phyloP scores from a whole-genome alignment of 1,140 invertebrate species.

The Belonocnema kinseyi region DNA sequence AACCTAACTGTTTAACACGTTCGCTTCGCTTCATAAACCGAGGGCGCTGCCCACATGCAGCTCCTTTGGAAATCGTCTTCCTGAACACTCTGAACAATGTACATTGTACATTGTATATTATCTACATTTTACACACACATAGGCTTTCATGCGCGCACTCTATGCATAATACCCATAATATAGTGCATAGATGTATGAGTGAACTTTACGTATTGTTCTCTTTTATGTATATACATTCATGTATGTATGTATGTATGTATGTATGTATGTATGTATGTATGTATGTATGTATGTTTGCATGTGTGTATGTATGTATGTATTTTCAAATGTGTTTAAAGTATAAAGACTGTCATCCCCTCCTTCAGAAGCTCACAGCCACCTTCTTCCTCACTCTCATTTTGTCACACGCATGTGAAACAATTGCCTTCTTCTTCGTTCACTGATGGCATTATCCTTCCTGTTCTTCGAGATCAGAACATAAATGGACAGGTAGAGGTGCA shows the following conservation, averaged over 20 bases:
- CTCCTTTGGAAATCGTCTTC: constrained; percentile 59
- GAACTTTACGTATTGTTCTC: constrained; percentile 11
- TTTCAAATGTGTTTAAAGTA: no score
- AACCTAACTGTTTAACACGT: constrained; percentile 56
- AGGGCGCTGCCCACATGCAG: constrained; percentile 61
- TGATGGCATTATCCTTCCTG: constrained; percentile 59
- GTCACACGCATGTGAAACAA: constrained; percentile 63
- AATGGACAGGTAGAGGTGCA: constrained; percentile 61
- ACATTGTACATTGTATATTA: constrained; percentile 14
- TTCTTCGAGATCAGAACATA: constrained; percentile 39
- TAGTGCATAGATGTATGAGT: neutral
- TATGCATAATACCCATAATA: constrained; percentile 42
- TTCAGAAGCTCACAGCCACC: constrained; percentile 53
- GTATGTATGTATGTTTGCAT: neutral
- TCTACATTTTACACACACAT: constrained; percentile 16
- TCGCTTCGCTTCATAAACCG: constrained; percentile 62
- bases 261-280: neutral
- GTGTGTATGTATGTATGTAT: neutral
- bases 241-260: neutral
- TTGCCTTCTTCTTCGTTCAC: constrained; percentile 57
- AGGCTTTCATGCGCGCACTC: constrained; percentile 44
- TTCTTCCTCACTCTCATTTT: constrained; percentile 51
- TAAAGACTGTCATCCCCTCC: constrained; percentile 36
- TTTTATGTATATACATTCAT: constrained; percentile 14
- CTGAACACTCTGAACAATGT: constrained; percentile 41